Percentiles rank a stretch among this genome's conserved stretches.
Conservation (phyloP, 2,113 vertebrate genomes). For the Vulpes vulpes region DNA sequence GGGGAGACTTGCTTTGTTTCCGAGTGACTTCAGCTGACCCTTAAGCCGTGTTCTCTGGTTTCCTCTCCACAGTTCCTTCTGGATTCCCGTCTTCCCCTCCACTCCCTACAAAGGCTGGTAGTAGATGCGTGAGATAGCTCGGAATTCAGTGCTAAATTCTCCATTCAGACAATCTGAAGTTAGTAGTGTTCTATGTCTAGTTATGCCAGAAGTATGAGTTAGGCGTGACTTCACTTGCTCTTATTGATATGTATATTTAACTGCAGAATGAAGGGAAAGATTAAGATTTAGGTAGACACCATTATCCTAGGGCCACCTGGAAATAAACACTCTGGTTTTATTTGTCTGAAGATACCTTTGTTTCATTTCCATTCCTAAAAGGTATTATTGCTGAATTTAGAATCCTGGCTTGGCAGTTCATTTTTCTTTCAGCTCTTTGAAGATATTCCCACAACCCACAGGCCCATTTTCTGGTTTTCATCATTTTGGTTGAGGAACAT, state of each 20-base stretch:
- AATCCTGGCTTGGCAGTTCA: background rate
- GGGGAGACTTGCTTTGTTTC: background rate
- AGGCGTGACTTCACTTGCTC: background rate
- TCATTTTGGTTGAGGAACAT: background rate
- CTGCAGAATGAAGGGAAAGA: background rate
- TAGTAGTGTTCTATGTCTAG: background rate
- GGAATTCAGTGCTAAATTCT: background rate
- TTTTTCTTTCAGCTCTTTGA: background rate
- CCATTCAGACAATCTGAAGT: background rate
- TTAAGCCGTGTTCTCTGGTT: background rate
- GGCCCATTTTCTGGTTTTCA: background rate
- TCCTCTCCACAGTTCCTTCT: background rate
- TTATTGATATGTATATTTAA: background rate
- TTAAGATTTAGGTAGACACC: background rate
- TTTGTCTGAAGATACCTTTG: background rate
- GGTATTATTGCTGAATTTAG: background rate
- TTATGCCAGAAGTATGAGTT: background rate
- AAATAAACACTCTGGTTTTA: background rate
- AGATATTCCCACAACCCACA: background rate
- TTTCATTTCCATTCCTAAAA: background rate
- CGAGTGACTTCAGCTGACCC: background rate
- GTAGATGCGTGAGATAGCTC: background rate
- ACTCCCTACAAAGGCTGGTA: background rate
- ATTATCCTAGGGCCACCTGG: background rate
- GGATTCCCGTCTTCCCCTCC: background rate